Evolutionary conservation across 2,888 invertebrate species (phyloP).

Genomic region (Catonia carolina): DNA sequence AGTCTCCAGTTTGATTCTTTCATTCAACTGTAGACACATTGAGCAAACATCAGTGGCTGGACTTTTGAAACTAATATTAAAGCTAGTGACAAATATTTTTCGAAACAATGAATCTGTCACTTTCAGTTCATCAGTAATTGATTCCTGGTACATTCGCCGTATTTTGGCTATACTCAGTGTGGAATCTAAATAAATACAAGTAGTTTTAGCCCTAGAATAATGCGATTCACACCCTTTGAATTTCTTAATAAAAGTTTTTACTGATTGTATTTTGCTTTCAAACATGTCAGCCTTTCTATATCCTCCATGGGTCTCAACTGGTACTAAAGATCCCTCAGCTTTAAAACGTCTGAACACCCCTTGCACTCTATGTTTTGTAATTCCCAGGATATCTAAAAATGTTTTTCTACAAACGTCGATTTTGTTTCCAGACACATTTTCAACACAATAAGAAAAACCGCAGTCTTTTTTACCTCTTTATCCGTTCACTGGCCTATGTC

Average conservation of each 20-base stretch:
- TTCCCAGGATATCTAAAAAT: conserved; percentile 16
- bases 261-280: too few species aligned
- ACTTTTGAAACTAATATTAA: not conserved
- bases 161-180: conserved; percentile 13
- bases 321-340: conserved; percentile 1
- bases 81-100: not conserved
- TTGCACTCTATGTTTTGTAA: conserved; percentile 22
- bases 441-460: not conserved
- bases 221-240: conserved; percentile 17
- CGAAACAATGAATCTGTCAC: not conserved
- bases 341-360: conserved; percentile 19
- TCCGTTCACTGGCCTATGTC: not conserved
- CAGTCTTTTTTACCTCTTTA: not conserved
- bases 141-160: conserved; percentile 4
- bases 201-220: too few species aligned
- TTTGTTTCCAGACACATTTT: not conserved
- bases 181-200: conserved; percentile 1
- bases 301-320: conserved; percentile 21
- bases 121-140: conserved; percentile 1
- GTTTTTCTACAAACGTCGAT: conserved; percentile 14
- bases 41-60: not conserved
- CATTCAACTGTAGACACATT: not conserved
- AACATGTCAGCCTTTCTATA: conserved; percentile 3
- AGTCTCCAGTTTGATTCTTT: not conserved
- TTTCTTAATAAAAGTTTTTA: conserved; percentile 15